Evolutionary conservation across 2,113 vertebrate genomes (phyloP), one percentile per base, ranked within the genome.

Genomic region (Alouatta palliata): DNA sequence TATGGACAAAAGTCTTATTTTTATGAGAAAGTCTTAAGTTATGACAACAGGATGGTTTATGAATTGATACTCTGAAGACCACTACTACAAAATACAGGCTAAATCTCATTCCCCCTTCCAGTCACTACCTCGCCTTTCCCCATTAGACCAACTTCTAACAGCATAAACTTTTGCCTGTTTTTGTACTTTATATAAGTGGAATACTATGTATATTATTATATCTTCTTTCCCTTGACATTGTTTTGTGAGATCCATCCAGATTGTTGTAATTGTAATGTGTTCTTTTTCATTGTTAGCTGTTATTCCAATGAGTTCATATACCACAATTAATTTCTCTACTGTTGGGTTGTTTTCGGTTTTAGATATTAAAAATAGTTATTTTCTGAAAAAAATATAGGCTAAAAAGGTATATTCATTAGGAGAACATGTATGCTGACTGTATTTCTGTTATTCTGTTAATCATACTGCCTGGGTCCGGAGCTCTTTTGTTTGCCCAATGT

Each of bases 1-100:
- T 56, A 43, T 87, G 43, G 11, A 87, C 13, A 90, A 64, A 92
- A 95, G 27, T 64, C 32, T 97, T 66, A 71, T 71, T 96, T 95
- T 35, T 71, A 43, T 58, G 19, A 49, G 35, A 73, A 95, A 94
- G 13, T 76, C 23, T 75, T 90, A 76, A 66, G 20, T 56, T 25
- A 73, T 47, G 32, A 80, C 19, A 79, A 40, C 49, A 56, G 17
- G 23, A 16, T 27, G 25, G 14, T 49, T 79, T 1, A 52, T 35
- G 27, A 94, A 16, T 87, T 81, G 58, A 35, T 73, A 32, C 30
- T 81, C 66, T 66, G 52, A 92, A 92, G 58, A 82, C 3, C 16
- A 82, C 49, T 10, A 32, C 56, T 71, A 43, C 17, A 87, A 96
- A 91, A 77, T 43, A 47, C 3, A 68, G 35, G 35, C 35, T 73